Conservation (phyloP, 2,797 vertebrate genomes). For the Chaetodon trifasciatus region DNA sequence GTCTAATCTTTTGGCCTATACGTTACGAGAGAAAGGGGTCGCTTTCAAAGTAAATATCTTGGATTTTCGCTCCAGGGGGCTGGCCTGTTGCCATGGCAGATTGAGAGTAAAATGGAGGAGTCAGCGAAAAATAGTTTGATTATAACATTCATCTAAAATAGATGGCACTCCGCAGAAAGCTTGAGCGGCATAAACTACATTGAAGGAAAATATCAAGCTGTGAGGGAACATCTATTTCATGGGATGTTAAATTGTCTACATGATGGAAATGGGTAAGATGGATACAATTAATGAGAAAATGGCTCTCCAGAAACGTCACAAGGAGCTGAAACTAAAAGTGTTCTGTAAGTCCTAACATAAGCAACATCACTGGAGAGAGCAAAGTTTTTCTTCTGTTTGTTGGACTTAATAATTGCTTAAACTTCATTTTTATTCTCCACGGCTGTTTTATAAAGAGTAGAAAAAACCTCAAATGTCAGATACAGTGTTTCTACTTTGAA, state of each 20-base stretch:
- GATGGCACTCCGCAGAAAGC: constrained; percentile 50
- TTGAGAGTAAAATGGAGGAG: constrained; percentile 57
- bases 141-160: constrained; percentile 69
- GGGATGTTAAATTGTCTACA: constrained; percentile 57
- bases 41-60: constrained; percentile 63
- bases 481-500: neutral
- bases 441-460: neutral
- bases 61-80: constrained; percentile 39
- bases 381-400: neutral
- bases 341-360: neutral
- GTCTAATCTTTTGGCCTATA: constrained; percentile 63
- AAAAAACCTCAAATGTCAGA: neutral
- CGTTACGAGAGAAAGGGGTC: constrained; percentile 39
- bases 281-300: constrained; percentile 67
- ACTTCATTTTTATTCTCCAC: constrained; percentile 24
- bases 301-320: constrained; percentile 45
- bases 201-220: constrained; percentile 65
- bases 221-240: constrained; percentile 61
- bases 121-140: constrained; percentile 69
- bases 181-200: constrained; percentile 50
- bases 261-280: constrained; percentile 59
- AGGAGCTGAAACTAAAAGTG: constrained; percentile 39
- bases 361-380: constrained; percentile 47
- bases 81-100: constrained; percentile 42
- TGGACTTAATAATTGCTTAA: constrained; percentile 16